Evolutionary conservation across 2,888 invertebrate species (phyloP).

Genomic region (Uropetala carovei): DNA sequence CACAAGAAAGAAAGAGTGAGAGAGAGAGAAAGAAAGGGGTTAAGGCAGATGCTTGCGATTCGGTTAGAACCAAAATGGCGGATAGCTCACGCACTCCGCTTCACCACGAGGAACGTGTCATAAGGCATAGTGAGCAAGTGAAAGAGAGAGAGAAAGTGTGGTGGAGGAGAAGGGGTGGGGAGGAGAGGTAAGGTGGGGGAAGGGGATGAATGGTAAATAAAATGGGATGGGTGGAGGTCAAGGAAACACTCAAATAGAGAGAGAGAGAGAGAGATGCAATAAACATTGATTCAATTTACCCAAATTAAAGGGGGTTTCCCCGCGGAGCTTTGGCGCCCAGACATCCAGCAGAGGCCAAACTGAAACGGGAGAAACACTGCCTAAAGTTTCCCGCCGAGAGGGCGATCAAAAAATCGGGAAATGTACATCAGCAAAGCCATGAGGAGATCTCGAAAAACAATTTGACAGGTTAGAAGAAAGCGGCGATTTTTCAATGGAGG

Average conservation of each 20-base stretch:
- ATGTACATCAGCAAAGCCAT: constrained; percentile 2
- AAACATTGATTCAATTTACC: constrained; percentile 62
- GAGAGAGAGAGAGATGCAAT: constrained; percentile 58
- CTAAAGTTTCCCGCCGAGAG: constrained; percentile 52
- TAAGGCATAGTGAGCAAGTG: background rate
- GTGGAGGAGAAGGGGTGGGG: background rate
- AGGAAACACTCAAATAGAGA: constrained; percentile 23
- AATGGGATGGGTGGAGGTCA: background rate
- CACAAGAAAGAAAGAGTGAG: constrained; percentile 13
- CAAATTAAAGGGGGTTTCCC: constrained; percentile 56
- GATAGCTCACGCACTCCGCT: background rate
- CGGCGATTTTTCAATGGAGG: background rate
- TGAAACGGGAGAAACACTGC: constrained; percentile 58
- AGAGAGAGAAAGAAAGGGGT: background rate
- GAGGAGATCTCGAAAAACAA: background rate
- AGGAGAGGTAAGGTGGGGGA: background rate
- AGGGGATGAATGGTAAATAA: too few relatives aligned
- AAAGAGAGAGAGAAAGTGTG: background rate
- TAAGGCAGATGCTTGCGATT: background rate
- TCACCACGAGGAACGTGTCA: background rate
- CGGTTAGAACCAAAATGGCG: constrained; percentile 10
- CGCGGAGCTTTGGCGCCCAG: constrained; percentile 53
- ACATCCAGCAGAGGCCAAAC: constrained; percentile 63
- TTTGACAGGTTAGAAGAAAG: background rate
- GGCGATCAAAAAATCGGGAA: constrained; percentile 34